Percentiles rank a stretch among this genome's conserved stretches.
Evolutionary conservation across 2,888 invertebrate genomes (phyloP).

Genomic region (Caenorhabditis auriculariae): DNA sequence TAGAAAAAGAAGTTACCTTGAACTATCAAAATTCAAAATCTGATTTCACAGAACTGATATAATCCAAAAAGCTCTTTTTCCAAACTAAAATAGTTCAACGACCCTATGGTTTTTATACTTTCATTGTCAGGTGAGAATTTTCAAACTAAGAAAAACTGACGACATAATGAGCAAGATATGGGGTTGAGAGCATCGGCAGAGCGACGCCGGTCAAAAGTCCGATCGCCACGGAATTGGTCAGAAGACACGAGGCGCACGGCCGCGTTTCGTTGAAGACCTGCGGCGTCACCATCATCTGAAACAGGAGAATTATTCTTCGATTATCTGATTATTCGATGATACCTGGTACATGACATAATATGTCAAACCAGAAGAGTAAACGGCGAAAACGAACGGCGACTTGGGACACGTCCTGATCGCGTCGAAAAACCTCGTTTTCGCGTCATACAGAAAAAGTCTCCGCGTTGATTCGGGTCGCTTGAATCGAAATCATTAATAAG

Average conservation of each 20-base stretch:
- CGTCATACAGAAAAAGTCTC: slow-evolving; percentile 47
- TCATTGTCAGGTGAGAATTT: not conserved
- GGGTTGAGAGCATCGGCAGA: slow-evolving; percentile 51
- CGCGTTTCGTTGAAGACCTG: slow-evolving; percentile 27
- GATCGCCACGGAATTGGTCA: slow-evolving; percentile 33
- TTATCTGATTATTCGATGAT: not conserved
- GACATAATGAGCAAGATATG: slow-evolving; percentile 51
- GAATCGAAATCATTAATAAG: slow-evolving; percentile 3
- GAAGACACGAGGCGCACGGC: slow-evolving; percentile 36
- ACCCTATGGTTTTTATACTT: no score
- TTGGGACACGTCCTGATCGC: slow-evolving; percentile 45
- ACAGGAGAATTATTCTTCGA: not conserved
- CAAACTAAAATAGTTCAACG: not conserved
- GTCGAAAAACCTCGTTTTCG: slow-evolving; percentile 38
- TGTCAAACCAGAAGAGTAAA: slow-evolving; percentile 50
- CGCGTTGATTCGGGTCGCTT: slow-evolving; percentile 51
- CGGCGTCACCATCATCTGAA: slow-evolving; percentile 25
- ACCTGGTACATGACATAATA: slow-evolving; percentile 48
- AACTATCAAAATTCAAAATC: not conserved
- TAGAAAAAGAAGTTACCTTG: no score
- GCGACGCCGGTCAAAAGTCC: slow-evolving; percentile 41
- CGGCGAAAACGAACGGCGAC: slow-evolving; percentile 46
- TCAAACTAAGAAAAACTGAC: slow-evolving; percentile 18
- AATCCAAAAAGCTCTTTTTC: not conserved
- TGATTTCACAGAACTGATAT: not conserved